phyloP scores from a whole-genome alignment of 2,797 vertebrate species.

The Euphonia xanthogaster region DNA sequence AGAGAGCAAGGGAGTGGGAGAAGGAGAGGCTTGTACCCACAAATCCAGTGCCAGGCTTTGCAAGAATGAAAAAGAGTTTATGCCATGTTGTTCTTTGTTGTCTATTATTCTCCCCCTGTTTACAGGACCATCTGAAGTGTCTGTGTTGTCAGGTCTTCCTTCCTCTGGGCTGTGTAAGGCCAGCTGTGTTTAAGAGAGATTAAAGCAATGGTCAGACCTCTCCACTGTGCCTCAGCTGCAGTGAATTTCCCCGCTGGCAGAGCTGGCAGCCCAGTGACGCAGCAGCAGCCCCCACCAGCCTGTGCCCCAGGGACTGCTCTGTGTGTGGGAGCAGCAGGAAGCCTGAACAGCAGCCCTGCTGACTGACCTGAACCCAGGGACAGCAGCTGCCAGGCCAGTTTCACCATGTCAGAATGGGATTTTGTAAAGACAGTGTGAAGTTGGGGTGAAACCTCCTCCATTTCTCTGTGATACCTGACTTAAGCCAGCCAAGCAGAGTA shows the following conservation, averaged over 20 bases:
- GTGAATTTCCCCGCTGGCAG: fast-evolving
- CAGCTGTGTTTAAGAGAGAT: not conserved
- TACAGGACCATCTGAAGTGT: not conserved
- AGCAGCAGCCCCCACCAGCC: fast-evolving
- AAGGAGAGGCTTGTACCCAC: not conserved
- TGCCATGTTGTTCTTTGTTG: not conserved
- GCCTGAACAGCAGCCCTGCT: fast-evolving
- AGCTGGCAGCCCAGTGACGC: not conserved
- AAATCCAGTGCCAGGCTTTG: not conserved
- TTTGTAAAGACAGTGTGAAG: not conserved
- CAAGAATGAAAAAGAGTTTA: not conserved
- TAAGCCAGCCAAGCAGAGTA: not conserved
- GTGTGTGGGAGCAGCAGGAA: not conserved
- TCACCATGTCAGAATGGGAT: not conserved
- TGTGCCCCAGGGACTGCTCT: fast-evolving
- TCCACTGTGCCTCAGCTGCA: not conserved
- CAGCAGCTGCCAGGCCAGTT: not conserved
- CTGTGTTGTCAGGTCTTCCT: not conserved
- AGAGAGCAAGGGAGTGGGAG: not conserved
- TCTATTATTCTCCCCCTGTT: not conserved
- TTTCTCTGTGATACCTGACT: not conserved
- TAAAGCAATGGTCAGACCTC: not conserved
- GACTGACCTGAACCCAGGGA: not conserved
- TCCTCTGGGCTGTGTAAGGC: not conserved
- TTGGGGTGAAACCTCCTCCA: not conserved